These are phyloP conservation scores for Thera britannica DNA, from an alignment of 2,888 invertebrate species.

Conservation along the genomic window DNA sequence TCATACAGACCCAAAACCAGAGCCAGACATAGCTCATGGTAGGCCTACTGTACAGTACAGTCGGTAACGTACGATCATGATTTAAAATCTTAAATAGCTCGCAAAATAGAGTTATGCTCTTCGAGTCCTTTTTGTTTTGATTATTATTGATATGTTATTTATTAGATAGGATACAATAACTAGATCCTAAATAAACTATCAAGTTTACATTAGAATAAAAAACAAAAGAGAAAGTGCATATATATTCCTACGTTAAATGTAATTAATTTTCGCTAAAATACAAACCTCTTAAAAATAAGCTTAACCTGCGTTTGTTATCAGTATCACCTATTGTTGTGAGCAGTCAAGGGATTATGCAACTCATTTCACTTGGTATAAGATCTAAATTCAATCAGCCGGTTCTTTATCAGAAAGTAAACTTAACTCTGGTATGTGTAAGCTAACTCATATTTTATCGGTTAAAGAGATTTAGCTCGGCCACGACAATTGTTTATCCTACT, in stretches of 20 bases:
- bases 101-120: no score
- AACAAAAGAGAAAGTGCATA: background rate
- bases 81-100: no score
- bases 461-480: slow-evolving; percentile 13
- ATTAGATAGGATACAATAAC: no score
- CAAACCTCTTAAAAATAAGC: slow-evolving; percentile 26
- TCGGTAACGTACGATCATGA: no score
- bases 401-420: slow-evolving; percentile 50
- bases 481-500: background rate
- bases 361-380: slow-evolving; percentile 2
- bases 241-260: background rate
- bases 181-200: no score
- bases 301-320: slow-evolving; percentile 43
- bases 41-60: no score
- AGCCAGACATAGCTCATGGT: no score
- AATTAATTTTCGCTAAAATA: slow-evolving; percentile 18
- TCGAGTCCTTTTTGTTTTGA: no score
- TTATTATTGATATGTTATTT: no score
- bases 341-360: slow-evolving; percentile 19
- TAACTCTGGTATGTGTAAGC: slow-evolving; percentile 29
- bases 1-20: no score
- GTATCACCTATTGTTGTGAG: slow-evolving; percentile 52
- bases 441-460: slow-evolving; percentile 33
- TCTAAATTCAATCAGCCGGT: background rate
- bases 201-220: no score